phyloP scores from a whole-genome alignment of 2,113 vertebrate species.

The Martes martes region DNA sequence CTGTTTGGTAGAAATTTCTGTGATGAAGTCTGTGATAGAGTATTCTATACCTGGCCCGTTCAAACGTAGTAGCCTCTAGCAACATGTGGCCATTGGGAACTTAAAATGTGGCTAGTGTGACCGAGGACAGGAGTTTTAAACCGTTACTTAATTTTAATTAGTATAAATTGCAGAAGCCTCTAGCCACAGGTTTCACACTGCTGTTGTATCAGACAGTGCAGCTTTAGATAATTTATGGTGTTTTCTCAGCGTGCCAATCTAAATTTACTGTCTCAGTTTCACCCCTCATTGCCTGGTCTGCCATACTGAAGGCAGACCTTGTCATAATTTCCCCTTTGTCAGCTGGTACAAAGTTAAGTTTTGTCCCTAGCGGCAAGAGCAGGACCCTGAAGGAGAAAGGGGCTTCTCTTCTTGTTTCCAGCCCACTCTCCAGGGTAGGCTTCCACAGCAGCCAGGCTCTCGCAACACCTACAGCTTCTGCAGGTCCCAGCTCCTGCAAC shows the following conservation, averaged over 20 bases:
- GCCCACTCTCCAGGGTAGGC: neutral
- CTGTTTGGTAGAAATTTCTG: neutral
- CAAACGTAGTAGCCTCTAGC: neutral
- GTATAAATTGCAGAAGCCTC: neutral
- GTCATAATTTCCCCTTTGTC: neutral
- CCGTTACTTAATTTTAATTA: neutral
- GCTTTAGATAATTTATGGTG: neutral
- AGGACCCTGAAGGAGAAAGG: neutral
- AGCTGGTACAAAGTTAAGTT: neutral
- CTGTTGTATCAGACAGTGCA: too few relatives aligned
- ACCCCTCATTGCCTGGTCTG: neutral
- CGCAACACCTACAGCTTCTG: neutral
- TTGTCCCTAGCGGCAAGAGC: neutral
- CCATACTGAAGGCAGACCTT: neutral
- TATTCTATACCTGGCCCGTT: neutral
- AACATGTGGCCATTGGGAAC: neutral
- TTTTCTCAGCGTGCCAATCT: neutral
- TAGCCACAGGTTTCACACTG: neutral
- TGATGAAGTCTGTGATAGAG: neutral
- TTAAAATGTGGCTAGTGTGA: neutral
- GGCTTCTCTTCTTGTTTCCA: neutral
- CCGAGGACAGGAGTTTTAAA: neutral
- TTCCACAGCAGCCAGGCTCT: neutral
- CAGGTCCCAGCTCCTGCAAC: neutral
- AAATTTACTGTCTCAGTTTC: neutral